phyloP scores from a whole-genome alignment of 2,888 invertebrate genomes.

The Homarus gammarus region DNA sequence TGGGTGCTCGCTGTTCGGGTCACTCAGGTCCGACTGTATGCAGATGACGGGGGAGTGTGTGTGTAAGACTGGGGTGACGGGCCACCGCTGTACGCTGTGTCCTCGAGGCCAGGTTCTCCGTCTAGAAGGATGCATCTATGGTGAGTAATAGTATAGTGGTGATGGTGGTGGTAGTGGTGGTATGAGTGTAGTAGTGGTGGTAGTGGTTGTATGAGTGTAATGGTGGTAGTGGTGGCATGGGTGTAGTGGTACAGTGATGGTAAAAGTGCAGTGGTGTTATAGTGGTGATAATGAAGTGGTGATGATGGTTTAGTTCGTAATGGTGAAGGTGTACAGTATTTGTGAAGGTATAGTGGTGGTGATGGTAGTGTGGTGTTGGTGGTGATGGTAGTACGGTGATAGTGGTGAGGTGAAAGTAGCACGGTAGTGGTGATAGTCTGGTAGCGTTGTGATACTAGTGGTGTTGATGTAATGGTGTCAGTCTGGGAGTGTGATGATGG shows the following conservation, averaged over 20 bases:
- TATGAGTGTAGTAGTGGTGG: not conserved
- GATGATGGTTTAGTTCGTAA: no score
- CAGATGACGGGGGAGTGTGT: constrained; percentile 95
- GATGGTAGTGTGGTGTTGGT: not conserved
- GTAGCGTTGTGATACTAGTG: no score
- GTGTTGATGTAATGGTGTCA: no score
- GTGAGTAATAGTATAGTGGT: constrained; percentile 79
- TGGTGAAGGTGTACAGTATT: no score
- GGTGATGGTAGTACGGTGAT: not conserved
- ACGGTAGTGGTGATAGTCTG: not conserved
- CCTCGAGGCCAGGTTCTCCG: constrained; percentile 88
- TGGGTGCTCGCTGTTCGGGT: constrained; percentile 92
- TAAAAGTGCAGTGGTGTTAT: no score
- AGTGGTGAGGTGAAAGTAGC: not conserved
- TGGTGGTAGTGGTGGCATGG: no score
- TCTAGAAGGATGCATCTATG: constrained; percentile 86
- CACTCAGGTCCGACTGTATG: constrained; percentile 92
- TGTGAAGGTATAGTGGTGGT: no score
- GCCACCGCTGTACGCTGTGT: constrained; percentile 88
- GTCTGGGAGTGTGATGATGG: not conserved
- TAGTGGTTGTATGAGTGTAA: no score
- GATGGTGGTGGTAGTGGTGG: not conserved
- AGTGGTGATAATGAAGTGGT: no score
- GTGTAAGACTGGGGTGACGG: constrained; percentile 90
- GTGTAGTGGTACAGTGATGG: no score